A percentile compares a stretch with the other conserved stretches of the same genome.
Evolutionary conservation across 2,888 invertebrate genomes (phyloP).

Genomic region (Nemotelus pantherinus): DNA sequence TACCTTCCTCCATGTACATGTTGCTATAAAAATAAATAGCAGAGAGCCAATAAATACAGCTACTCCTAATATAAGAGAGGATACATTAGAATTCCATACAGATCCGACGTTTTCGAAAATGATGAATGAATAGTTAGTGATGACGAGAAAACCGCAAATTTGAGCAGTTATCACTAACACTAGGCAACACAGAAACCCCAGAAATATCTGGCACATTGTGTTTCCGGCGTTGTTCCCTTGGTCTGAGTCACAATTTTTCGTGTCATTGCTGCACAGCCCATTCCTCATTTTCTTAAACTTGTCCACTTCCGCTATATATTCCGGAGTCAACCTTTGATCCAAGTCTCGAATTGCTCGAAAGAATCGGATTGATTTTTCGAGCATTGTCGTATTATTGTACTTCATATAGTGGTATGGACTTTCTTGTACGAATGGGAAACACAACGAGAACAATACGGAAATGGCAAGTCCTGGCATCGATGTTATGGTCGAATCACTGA

Average conservation of each 20-base stretch:
- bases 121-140: conserved; percentile 58
- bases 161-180: conserved; percentile 58
- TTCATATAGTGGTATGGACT: conserved; percentile 58
- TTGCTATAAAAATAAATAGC: conserved; percentile 54
- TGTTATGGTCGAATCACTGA: conserved; percentile 54
- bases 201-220: conserved; percentile 7
- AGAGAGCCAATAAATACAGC: conserved; percentile 57
- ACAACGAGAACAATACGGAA: conserved; percentile 57
- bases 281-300: conserved; percentile 52
- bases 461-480: conserved; percentile 55
- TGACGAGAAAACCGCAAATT: conserved; percentile 58
- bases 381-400: conserved; percentile 53
- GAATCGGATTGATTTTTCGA: conserved; percentile 62
- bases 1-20: conserved; percentile 57
- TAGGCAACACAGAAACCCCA: conserved; percentile 52
- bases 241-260: neutral
- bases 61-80: conserved; percentile 55
- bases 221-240: neutral
- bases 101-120: conserved; percentile 53
- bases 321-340: conserved; percentile 57
- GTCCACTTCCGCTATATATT: conserved; percentile 56
- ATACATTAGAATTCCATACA: conserved; percentile 52
- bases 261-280: conserved; percentile 9
- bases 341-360: conserved; percentile 60
- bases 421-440: conserved; percentile 61